Base-by-base conservation (phyloP, 2,888 invertebrate species). In the Podotricha telesiphe region DNA sequence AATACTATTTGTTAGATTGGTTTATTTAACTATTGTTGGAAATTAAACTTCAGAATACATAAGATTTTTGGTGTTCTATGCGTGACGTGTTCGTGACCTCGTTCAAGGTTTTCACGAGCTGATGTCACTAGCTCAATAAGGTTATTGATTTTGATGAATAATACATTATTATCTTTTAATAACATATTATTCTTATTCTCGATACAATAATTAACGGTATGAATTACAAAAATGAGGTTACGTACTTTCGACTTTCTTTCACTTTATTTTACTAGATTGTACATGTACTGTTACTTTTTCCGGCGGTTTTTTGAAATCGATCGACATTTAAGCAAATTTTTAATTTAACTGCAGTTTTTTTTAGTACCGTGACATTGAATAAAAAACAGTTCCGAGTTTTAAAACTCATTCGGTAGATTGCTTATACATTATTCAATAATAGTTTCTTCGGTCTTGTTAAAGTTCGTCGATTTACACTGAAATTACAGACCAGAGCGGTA, bases 51-150 rank as follows among this genome's bases (percentile, higher is more conserved):
- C n/a, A n/a, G n/a, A n/a, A n/a, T n/a, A n/a, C n/a, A n/a, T n/a
- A n/a, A n/a, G n/a, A n/a, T n/a, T 61, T 59, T 40, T 13, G 0
- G 13, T 15, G 0, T 20, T 42, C n/a, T 50, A 40, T 65, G 28
- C 76, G 70, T 81, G 79, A 80, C 81, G 80, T 80, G 79, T 74
- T 70, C 68, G 48, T 20, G 80, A 78, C 80, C 78, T 78, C 74
- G 73, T 78, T 77, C 77, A 77, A 79, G 76, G 79, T 56, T 78
- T 79, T 80, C 59, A 7, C 47, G 10, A 15, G 11, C 47, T 48
- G 37, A 67, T 67, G 53, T 61, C 66, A 56, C 56, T 13, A 55
- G 55, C 10, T 42, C 15, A n/a, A 20, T 59, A 42, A 40, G 7
- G 4, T 15, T 65, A 34, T 40, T 40, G 37, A 51, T n/a, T 63